phyloP scores from a whole-genome alignment of 1,140 invertebrate species.

The Mactra quadrangularis region DNA sequence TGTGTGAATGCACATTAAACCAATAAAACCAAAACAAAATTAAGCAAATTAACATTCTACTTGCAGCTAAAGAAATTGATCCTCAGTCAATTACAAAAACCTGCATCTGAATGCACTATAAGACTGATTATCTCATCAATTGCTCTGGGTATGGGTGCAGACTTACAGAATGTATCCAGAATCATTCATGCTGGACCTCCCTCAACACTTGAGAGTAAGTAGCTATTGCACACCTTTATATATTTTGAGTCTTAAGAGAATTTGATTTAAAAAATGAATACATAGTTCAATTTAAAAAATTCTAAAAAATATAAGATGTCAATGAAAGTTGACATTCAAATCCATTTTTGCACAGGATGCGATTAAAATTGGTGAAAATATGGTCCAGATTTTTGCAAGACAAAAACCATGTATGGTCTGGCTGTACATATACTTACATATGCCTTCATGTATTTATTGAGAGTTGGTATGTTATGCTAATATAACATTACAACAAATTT shows the following conservation, averaged over 20 bases:
- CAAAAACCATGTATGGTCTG: too few relatives aligned
- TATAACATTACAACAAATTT: too few relatives aligned
- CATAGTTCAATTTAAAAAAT: not conserved
- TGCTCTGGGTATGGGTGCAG: conserved; percentile 33
- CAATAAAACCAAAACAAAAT: too few relatives aligned
- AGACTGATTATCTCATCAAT: conserved; percentile 18
- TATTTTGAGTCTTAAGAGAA: not conserved
- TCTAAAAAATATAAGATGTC: not conserved
- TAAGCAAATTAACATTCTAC: too few relatives aligned
- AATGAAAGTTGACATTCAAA: not conserved
- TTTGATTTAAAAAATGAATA: not conserved
- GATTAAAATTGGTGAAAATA: too few relatives aligned
- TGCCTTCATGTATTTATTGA: too few relatives aligned
- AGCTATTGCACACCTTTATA: too few relatives aligned
- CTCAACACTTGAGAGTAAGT: conserved; percentile 23
- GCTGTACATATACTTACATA: too few relatives aligned
- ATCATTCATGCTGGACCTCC: conserved; percentile 46
- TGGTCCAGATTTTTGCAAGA: too few relatives aligned
- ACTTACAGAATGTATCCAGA: conserved; percentile 10
- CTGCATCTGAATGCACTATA: not conserved
- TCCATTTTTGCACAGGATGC: not conserved
- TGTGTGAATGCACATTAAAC: too few relatives aligned
- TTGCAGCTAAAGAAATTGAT: conserved; percentile 31
- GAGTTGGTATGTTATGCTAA: too few relatives aligned
- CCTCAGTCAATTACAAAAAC: not conserved